phyloP scores from a whole-genome alignment of 2,797 vertebrate genomes.

The Xiphorhynchus erythropygius region DNA sequence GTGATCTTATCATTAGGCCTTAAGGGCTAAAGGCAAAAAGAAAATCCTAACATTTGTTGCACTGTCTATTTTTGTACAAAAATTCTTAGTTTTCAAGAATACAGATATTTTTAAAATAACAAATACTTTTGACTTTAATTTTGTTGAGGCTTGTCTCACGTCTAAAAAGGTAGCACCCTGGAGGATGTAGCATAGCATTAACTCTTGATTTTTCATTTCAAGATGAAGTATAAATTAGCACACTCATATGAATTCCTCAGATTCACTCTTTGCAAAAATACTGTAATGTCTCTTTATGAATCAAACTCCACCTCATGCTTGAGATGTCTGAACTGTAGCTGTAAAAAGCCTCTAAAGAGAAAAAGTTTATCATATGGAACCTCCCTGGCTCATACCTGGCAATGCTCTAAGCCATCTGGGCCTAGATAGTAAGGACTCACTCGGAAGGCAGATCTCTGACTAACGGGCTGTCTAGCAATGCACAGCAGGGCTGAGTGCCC shows the following conservation, averaged over 20 bases:
- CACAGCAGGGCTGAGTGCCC: background rate
- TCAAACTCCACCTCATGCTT: background rate
- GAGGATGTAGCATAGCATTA: background rate
- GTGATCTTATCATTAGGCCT: background rate
- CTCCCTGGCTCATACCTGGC: background rate
- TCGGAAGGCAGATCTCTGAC: background rate
- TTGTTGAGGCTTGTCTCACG: background rate
- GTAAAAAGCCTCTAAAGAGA: background rate
- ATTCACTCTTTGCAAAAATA: background rate
- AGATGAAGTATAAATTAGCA: background rate
- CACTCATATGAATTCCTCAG: background rate
- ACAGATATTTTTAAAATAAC: background rate
- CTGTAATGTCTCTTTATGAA: background rate
- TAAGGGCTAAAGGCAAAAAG: background rate
- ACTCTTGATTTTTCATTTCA: background rate
- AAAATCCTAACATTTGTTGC: background rate
- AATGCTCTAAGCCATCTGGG: fast-evolving
- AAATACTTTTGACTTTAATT: background rate
- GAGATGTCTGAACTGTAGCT: background rate
- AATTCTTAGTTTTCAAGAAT: background rate
- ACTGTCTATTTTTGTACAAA: background rate
- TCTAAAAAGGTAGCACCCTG: background rate
- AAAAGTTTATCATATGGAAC: background rate
- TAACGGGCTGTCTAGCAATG: background rate
- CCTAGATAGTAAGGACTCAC: background rate